Base-by-base conservation (phyloP, 2,113 vertebrate genomes). In the Tragelaphus strepsiceros region DNA sequence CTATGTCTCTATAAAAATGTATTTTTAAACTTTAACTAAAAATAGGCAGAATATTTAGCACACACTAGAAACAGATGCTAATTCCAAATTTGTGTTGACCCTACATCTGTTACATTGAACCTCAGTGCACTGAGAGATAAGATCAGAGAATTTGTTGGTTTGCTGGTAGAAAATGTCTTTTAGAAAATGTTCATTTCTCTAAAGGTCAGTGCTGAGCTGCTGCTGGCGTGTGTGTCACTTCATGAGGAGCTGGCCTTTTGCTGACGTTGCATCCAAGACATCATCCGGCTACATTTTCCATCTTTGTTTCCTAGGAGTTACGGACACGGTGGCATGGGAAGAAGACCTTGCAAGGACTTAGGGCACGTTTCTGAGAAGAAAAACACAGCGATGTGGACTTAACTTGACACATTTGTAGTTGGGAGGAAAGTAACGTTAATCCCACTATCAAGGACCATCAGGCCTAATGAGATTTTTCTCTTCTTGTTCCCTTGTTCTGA, bases 371-470 rank as follows among this genome's bases (percentile, higher is more conserved):
- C 86, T 58, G 74, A 84, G 74, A 83, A 88, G 59, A 78, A 71
- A 71, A 92, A 78, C 56, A 90, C 35, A 46, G 16, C 19, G 17
- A 0, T 51, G 35, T 80, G 7, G 35, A 35, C 30, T 49, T 87
- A 11, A 53, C 28, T 84, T 90, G 82, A 51, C 67, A 17, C 95
- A n/a, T 91, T 88, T 83, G 9, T 71, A 21, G 26, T 93, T 16
- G 6, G 43, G 26, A 89, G 71, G 56, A 74, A 96, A 86, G 71
- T 46, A 91, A 82, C 39, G 46, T 90, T 62, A 95, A 98, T 97
- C 84, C 90, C 39, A 49, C 97, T 88, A 89, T 96, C 90, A 87
- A 89, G 58, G 87, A 21, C 95, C 91, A 32, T 78, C 91, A 97
- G 91, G 28, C 35, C 86, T 93, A 71, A 87, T 91, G 92, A 93